Evolutionary conservation across 2,888 invertebrate genomes (phyloP), one percentile per base, ranked within the genome.

Genomic region (Macropis europaea): DNA sequence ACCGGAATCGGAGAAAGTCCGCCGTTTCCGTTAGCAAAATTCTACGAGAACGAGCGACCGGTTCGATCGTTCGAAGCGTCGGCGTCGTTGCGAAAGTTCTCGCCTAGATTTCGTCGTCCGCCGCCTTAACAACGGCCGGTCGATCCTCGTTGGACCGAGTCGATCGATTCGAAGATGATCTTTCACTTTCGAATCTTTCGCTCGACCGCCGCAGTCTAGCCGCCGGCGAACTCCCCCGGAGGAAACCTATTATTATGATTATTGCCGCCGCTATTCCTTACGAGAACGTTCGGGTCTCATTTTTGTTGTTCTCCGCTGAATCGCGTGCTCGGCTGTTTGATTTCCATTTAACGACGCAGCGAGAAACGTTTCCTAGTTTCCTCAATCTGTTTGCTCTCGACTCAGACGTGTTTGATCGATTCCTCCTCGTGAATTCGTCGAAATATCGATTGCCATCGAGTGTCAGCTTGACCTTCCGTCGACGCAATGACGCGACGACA

Each of bases 171-270:
- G 40, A 28, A 22, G 43, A 60, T 40, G 62, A 62, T 63, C 47
- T 74, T 67, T 72, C 66, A 48, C 77, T 79, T 68, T 80, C 72
- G 45, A 74, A 28, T 73, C 74, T 79, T 74, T 79, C 79, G 67
- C 66, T 66, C 13, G 22, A n/a, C n/a, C n/a, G n/a, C n/a, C n/a
- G n/a, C n/a, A n/a, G n/a, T n/a, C n/a, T n/a, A n/a, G n/a, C n/a
- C n/a, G n/a, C n/a, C n/a, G n/a, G n/a, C n/a, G n/a, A n/a, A n/a
- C n/a, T n/a, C n/a, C 36, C 17, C 38, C 2, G 3, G 34, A 38
- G 26, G 19, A 47, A 30, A 50, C 15, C 19, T 15, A n/a, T n/a
- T n/a, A n/a, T n/a, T n/a, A n/a, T n/a, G n/a, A n/a, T n/a, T n/a
- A n/a, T n/a, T n/a, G n/a, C n/a, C n/a, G n/a, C n/a, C n/a, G n/a